Base-by-base conservation (phyloP, 2,888 invertebrate species). In the Lepeophtheirus nordmannii region DNA sequence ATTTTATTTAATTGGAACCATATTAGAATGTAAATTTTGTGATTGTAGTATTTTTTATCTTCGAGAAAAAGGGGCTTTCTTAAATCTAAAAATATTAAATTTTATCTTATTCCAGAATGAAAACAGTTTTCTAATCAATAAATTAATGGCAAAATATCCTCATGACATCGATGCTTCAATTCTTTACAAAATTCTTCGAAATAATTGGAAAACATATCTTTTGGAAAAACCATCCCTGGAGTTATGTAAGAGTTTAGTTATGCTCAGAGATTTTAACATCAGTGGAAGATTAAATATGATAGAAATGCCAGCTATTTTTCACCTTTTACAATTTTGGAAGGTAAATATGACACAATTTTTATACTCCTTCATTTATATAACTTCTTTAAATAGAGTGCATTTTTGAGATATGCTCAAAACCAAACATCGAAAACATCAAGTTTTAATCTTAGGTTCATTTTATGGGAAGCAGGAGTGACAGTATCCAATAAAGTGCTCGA, bases 401-500 rank as follows among this genome's bases (percentile, higher is more conserved):
- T 81, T 73, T 79, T 80, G 72, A 82, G 82, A 73, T 82, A 80
- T 74, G 71, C 81, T 70, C 74, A 78, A 68, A 74, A 77, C 40
- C 76, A 78, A 70, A 77, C 78, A 63, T 78, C 79, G 8, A 82
- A 81, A 76, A 81, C 82, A 1, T 82, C 81, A 57, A 82, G 82
- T 70, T 84, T 83, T 75, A 78, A 82, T 71, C 76, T 84, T 72
- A 77, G 81, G 74, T 81, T 82, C 69, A 79, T 82, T 70, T 75
- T 85, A 69, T 80, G 83, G 83, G 84, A 85, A 73, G 84, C 85
- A 41, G 81, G 83, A 23, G 80, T 82, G 72, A 82, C 80, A 70
- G 85, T 85, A 68, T 83, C 83, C 75, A 86, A 84, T 76, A 86
- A 85, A 78, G 86, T 85, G 65, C 78, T 85, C 70, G 85, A 85